A percentile compares a stretch with the other conserved stretches of the same genome.
phyloP scores from a whole-genome alignment of 2,797 vertebrate species.

The Taeniopygia guttata region DNA sequence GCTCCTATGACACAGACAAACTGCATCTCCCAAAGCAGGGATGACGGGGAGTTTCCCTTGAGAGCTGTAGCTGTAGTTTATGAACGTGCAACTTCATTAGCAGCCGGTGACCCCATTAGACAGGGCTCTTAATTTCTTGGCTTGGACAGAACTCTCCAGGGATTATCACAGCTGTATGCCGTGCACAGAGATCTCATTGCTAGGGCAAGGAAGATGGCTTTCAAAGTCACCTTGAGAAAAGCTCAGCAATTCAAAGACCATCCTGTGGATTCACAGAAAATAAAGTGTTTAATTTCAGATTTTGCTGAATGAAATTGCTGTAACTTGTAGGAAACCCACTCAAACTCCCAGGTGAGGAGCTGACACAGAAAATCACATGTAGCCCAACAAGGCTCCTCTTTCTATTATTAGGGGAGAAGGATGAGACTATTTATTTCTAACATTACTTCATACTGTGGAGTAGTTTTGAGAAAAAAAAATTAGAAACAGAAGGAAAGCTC shows the following conservation, averaged over 20 bases:
- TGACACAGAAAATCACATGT: neutral
- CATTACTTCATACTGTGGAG: neutral
- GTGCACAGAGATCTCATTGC: neutral
- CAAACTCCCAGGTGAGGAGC: neutral
- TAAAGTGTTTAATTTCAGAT: neutral
- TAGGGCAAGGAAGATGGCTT: neutral
- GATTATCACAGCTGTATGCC: neutral
- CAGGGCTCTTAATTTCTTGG: constrained; percentile 15
- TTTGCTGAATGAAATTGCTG: neutral
- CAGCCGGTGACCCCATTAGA: constrained; percentile 30
- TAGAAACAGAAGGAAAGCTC: neutral
- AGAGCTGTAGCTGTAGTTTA: constrained; percentile 39
- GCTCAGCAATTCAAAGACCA: neutral
- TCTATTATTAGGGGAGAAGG: neutral
- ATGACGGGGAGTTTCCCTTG: neutral
- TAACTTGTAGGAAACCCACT: neutral
- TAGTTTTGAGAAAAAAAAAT: neutral
- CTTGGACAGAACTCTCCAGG: constrained; percentile 12
- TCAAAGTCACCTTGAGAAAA: constrained; percentile 44
- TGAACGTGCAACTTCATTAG: constrained; percentile 49
- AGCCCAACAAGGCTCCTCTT: neutral
- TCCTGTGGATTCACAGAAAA: neutral
- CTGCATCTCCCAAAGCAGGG: neutral
- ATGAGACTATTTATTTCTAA: neutral
- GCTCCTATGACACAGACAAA: neutral